Base-by-base conservation (phyloP, 2,797 vertebrate species). In the Bovichtus diacanthus region DNA sequence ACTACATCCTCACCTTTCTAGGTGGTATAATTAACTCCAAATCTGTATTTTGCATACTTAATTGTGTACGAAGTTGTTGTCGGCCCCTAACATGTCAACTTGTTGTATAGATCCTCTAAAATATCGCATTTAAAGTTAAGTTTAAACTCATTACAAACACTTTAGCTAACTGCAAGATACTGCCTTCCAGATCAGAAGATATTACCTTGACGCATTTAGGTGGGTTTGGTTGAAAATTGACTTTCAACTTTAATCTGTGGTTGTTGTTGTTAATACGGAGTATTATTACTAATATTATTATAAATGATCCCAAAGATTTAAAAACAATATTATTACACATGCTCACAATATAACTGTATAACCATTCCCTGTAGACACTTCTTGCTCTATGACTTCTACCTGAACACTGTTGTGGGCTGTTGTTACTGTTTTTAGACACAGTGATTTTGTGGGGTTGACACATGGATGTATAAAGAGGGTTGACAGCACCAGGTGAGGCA, bases 401-500 rank as follows among this genome's bases (percentile, higher is more conserved):
- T 27, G 41, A 39, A 4, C 31, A 41, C 13, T 39, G 11, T 19
- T 3, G 1, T 44, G 9, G 3, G 8, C 43, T 19, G 7, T 13
- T 69, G 61, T 10, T 21, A 53, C 39, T 44, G 44, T 67, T 74
- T n/a, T 66, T 29, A 54, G 46, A 39, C 73, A 63, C 43, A 25
- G 5, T 53, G 15, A 21, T 62, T 70, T 39, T 39, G 27, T 27
- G 34, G 9, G 18, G 19, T 29, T 39, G 18, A 27, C 27, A 27
- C 27, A n/a, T n/a, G n/a, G n/a, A n/a, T n/a, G 27, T 27, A 27
- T 27, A 5, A 27, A 27, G 27, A 27, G 27, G 31, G 31, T 34
- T 34, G 31, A 2, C 68, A 27, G 58, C 6, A 1, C 2, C 51
- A 43, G 67, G 18, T 71, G 62, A 63, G 65, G 69, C 60, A 65